phyloP scores from a whole-genome alignment of 2,113 vertebrate species.

The Gambusia holbrooki region DNA sequence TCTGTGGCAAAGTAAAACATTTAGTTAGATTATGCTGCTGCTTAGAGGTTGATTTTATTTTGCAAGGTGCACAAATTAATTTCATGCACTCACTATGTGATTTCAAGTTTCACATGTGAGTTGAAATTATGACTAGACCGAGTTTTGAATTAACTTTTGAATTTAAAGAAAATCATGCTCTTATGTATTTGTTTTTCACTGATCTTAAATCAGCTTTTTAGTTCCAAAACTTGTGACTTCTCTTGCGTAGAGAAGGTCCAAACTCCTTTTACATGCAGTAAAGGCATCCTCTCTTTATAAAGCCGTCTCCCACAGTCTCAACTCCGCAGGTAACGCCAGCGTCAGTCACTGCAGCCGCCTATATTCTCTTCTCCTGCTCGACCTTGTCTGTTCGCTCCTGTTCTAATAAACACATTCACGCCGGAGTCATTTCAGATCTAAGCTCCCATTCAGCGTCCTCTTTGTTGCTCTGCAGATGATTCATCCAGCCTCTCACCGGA shows the following conservation, averaged over 20 bases:
- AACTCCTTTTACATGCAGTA: not conserved
- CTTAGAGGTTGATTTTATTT: not conserved
- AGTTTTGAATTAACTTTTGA: not conserved
- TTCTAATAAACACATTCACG: slow-evolving; percentile 58
- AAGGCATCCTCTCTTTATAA: not conserved
- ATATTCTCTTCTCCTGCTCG: slow-evolving; percentile 18
- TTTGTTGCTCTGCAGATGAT: slow-evolving; percentile 63
- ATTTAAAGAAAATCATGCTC: not conserved
- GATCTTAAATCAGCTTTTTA: not conserved
- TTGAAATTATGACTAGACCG: not conserved
- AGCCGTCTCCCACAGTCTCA: not conserved
- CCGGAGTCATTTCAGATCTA: slow-evolving; percentile 37
- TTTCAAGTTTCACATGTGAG: not conserved
- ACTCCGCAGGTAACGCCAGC: slow-evolving; percentile 33
- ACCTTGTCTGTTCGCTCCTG: slow-evolving; percentile 47
- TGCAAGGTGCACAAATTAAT: no score
- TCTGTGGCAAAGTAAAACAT: not conserved
- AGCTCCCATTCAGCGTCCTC: slow-evolving; percentile 59
- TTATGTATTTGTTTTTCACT: not conserved
- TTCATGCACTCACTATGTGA: not conserved
- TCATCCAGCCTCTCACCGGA: slow-evolving; percentile 77
- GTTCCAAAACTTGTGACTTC: not conserved
- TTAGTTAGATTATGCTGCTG: not conserved
- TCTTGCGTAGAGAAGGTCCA: slow-evolving; percentile 14
- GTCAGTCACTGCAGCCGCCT: slow-evolving; percentile 1